A percentile compares a stretch with the other conserved stretches of the same genome.
Evolutionary conservation across 2,888 invertebrate species (phyloP).

Genomic region (Sinohyriopsis cumingii): DNA sequence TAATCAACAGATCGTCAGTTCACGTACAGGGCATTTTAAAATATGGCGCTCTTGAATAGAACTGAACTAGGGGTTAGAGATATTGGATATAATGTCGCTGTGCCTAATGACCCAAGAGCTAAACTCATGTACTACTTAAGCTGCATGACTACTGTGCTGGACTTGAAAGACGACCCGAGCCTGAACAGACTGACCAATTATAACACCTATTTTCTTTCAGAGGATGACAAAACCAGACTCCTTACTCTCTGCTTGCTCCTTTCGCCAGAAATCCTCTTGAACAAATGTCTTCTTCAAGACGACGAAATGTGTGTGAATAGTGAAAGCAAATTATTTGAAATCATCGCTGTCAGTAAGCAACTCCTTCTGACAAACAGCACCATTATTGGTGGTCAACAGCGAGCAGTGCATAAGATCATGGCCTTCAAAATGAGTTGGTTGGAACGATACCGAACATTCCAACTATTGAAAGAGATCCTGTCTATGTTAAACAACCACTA

Average conservation of each 20-base stretch:
- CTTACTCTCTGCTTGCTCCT: conserved; percentile 20
- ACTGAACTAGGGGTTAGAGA: conserved; percentile 19
- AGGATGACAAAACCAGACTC: conserved; percentile 22
- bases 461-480: no score
- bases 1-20: no score
- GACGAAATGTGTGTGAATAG: conserved; percentile 22
- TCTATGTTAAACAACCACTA: no score
- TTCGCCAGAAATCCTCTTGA: conserved; percentile 21
- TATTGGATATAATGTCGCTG: conserved; percentile 2
- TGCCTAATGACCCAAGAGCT: conserved; percentile 19
- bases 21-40: no score
- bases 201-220: conserved; percentile 15
- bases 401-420: no score
- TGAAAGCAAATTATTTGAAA: conserved; percentile 25
- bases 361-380: conserved; percentile 24
- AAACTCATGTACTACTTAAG: conserved; percentile 35
- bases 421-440: no score
- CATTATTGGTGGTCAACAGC: conserved; percentile 10
- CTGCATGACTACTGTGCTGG: conserved; percentile 24
- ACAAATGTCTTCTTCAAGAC: conserved; percentile 30
- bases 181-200: conserved; percentile 8
- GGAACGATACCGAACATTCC: no score
- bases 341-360: conserved; percentile 19
- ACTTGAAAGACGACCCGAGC: conserved; percentile 19
- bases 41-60: conserved; percentile 21